Evolutionary conservation across 2,888 invertebrate genomes (phyloP).

Genomic region (Acrobasis consociella): DNA sequence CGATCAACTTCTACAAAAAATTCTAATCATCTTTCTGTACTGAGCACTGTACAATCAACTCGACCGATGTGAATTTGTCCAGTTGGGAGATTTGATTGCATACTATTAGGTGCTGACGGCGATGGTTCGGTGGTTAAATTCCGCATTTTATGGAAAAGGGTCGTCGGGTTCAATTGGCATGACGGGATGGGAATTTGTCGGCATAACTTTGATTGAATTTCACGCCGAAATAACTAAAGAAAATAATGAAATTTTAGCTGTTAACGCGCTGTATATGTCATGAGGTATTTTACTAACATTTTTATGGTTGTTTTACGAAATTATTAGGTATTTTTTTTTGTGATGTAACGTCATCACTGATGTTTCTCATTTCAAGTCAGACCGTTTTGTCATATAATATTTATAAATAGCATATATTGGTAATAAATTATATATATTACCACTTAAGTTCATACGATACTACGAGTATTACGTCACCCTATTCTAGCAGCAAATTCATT

Average conservation of each 20-base stretch:
- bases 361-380: no score
- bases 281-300: neutral
- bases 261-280: conserved; percentile 2
- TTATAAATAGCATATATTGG: neutral
- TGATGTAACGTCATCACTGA: no score
- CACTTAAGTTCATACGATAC: neutral
- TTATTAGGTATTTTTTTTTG: neutral
- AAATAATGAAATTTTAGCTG: neutral
- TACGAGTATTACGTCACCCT: neutral
- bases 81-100: conserved; percentile 26
- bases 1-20: no score
- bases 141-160: conserved; percentile 17
- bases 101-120: conserved; percentile 32
- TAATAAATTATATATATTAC: neutral
- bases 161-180: conserved; percentile 16
- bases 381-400: no score
- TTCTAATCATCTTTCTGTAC: no score
- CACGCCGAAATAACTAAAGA: neutral
- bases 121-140: conserved; percentile 13
- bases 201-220: conserved; percentile 1
- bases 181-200: conserved; percentile 14
- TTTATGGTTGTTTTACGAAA: neutral
- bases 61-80: neutral
- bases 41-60: neutral
- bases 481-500: neutral